These are phyloP conservation scores for Cynopterus sphinx DNA, from an alignment of 2,797 vertebrate genomes.

Conservation along the genomic window DNA sequence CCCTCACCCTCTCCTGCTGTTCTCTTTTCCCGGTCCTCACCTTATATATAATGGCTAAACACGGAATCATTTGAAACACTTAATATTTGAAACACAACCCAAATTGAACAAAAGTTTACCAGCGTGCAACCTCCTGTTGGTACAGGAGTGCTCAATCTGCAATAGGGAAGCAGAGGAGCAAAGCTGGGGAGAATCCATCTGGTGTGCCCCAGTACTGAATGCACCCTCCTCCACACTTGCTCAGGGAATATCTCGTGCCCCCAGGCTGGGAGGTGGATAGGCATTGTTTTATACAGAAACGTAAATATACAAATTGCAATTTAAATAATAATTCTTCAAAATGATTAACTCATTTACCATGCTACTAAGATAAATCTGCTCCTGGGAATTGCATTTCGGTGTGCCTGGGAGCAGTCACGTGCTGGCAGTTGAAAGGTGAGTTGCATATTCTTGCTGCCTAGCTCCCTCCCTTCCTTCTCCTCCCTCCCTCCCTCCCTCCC, in stretches of 20 bases:
- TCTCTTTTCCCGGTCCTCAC: not conserved
- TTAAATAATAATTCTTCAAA: constrained; percentile 75
- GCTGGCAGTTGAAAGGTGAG: constrained; percentile 79
- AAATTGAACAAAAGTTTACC: constrained; percentile 57
- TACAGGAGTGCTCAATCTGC: not conserved
- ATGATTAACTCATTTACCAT: constrained; percentile 68
- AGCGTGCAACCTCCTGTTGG: constrained; percentile 3
- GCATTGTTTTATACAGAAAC: not conserved
- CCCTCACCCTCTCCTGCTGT: not conserved
- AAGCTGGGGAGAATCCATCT: not conserved
- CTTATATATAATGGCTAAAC: not conserved
- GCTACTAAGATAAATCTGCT: constrained; percentile 63
- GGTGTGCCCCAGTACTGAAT: not conserved
- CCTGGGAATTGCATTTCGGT: constrained; percentile 48
- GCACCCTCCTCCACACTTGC: not conserved
- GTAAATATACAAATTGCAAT: constrained; percentile 17
- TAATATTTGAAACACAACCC: constrained; percentile 42
- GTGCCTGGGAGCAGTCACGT: constrained; percentile 62
- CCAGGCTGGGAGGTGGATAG: not conserved
- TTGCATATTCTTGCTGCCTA: constrained; percentile 29
- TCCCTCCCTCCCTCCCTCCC: not conserved
- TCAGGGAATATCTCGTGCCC: not conserved
- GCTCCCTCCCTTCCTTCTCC: not conserved
- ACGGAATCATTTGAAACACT: constrained; percentile 21
- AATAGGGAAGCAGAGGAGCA: not conserved